These are phyloP conservation scores for Parnassius smintheus DNA, from an alignment of 2,888 invertebrate species.

Conservation along the genomic window DNA sequence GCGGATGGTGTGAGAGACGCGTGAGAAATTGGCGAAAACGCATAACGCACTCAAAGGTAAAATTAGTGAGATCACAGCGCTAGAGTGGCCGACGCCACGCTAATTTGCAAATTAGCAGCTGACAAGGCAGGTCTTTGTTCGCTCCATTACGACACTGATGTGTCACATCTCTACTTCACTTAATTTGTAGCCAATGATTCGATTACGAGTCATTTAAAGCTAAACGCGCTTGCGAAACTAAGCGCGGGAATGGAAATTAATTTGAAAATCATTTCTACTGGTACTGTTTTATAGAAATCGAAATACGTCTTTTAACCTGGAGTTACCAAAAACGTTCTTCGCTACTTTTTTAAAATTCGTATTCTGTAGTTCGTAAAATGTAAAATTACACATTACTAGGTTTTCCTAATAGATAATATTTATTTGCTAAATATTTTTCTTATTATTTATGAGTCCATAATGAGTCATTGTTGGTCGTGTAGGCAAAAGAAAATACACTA, in stretches of 20 bases:
- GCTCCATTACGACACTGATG: constrained; percentile 46
- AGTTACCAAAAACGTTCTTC: no score
- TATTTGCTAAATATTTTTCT: no score
- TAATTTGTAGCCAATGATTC: constrained; percentile 50
- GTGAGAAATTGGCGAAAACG: constrained; percentile 14
- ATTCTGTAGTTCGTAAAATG: no score
- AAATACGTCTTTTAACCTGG: no score
- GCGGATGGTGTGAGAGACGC: constrained; percentile 12
- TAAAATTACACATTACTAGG: no score
- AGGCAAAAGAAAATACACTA: no score
- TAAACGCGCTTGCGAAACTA: constrained; percentile 17
- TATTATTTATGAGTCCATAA: no score
- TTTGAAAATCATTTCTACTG: not conserved
- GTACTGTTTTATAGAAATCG: no score
- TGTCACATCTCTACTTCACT: constrained; percentile 55
- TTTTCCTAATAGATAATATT: no score
- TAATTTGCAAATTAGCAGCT: constrained; percentile 71
- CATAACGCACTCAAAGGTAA: constrained; percentile 51
- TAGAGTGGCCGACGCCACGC: constrained; percentile 61
- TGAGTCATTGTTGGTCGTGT: no score
- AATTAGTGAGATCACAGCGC: constrained; percentile 69
- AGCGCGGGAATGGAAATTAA: not conserved
- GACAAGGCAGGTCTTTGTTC: constrained; percentile 63
- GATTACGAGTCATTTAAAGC: constrained; percentile 26
- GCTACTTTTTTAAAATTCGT: no score